Conservation (phyloP, 1,140 invertebrate species). For the Phymorhynchus buccinoides region DNA sequence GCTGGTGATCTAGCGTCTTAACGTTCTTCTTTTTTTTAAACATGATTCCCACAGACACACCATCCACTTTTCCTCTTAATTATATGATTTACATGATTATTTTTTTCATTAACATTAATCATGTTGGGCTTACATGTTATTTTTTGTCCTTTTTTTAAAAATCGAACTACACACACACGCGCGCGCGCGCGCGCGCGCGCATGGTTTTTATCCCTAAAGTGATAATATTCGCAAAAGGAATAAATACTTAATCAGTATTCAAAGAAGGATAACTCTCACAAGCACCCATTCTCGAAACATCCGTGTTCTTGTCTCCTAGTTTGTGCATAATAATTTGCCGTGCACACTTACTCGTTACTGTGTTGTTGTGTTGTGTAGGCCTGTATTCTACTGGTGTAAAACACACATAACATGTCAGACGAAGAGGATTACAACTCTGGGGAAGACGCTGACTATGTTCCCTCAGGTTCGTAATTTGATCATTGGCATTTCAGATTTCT, state of each 20-base stretch:
- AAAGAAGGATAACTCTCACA: not conserved
- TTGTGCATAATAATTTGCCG: not conserved
- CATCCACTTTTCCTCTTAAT: too few relatives aligned
- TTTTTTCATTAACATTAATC: too few relatives aligned
- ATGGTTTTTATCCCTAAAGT: not conserved
- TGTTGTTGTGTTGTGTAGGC: not conserved
- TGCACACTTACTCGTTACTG: not conserved
- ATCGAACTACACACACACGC: too few relatives aligned
- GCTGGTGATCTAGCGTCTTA: too few relatives aligned
- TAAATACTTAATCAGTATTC: not conserved
- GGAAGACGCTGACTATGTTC: slow-evolving; percentile 58
- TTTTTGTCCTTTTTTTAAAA: too few relatives aligned
- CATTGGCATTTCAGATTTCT: not conserved
- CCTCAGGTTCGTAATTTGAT: slow-evolving; percentile 46
- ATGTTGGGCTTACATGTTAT: too few relatives aligned
- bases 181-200: too few relatives aligned
- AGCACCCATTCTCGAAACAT: not conserved
- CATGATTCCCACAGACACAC: too few relatives aligned
- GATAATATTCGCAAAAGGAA: not conserved
- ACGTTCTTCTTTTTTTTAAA: too few relatives aligned
- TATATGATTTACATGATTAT: too few relatives aligned
- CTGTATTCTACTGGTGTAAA: not conserved
- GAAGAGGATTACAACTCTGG: slow-evolving; percentile 61
- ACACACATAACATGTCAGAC: slow-evolving; percentile 52
- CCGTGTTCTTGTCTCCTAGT: not conserved